These are phyloP conservation scores for Acinonyx jubatus DNA, from an alignment of 2,113 vertebrate species.

Conservation along the genomic window DNA sequence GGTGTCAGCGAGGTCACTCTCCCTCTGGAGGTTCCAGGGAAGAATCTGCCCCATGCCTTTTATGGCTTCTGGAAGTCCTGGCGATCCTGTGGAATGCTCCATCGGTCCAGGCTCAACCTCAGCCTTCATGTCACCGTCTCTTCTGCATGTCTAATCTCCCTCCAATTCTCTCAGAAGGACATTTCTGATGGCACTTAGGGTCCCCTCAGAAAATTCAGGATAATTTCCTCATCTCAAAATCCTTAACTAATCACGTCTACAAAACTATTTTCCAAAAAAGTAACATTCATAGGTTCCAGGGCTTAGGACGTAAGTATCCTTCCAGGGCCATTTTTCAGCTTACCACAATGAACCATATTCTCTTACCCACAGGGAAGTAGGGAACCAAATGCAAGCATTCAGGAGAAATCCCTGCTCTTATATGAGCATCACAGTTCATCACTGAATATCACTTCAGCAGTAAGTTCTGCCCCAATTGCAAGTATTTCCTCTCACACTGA, in stretches of 20 bases:
- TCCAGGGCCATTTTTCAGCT: background rate
- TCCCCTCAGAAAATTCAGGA: background rate
- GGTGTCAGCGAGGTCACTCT: background rate
- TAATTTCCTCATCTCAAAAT: background rate
- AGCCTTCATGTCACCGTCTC: background rate
- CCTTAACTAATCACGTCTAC: background rate
- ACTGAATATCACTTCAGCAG: background rate
- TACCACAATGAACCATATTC: background rate
- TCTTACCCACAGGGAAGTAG: background rate
- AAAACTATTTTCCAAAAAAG: background rate
- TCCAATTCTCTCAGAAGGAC: background rate
- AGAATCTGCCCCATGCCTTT: background rate
- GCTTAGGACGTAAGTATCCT: background rate
- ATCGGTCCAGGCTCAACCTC: fast-evolving
- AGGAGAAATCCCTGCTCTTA: background rate
- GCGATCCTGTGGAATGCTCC: fast-evolving
- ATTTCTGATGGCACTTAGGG: no score
- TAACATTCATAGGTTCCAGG: background rate
- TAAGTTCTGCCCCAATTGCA: background rate
- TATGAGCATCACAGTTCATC: background rate
- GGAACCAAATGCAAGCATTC: background rate
- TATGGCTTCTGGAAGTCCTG: no score
- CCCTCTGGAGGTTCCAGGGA: no score
- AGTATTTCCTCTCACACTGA: background rate
- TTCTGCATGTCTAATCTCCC: background rate